Base-by-base conservation (phyloP, 2,888 invertebrate species). In the Sabatieria punctata region DNA sequence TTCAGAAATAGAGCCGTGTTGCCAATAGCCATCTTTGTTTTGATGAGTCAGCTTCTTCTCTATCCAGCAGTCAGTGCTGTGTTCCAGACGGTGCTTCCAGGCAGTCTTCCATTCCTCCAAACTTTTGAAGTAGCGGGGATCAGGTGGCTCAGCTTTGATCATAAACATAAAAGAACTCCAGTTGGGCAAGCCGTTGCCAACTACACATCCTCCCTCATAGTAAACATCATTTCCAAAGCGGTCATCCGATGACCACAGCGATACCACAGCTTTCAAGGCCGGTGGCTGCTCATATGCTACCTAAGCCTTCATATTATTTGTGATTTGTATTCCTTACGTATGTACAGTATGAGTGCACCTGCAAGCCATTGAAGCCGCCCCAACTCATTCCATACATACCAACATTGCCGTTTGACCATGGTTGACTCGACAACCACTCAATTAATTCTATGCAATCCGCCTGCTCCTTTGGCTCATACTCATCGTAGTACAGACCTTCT, bases 341-440 rank as follows among this genome's bases (percentile, higher is more conserved):
- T n/a, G n/a, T n/a, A n/a, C n/a, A n/a, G n/a, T n/a, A n/a, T n/a
- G n/a, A n/a, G n/a, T n/a, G n/a, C n/a, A 54, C 49, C 45, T 55
- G 54, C 11, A 55, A 43, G 18, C 53, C 53, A 44, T 55, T 55
- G 36, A 53, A 50, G 2, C 55, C 55, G 30, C 53, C 52, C 55
- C 55, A 55, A 33, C 50, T 50, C 30, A 54, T 55, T 8, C 42
- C 42, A 38, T 51, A 53, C 50, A 54, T 52, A 6, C 54, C 54
- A 4, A 52, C 51, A 2, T 41, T 46, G 18, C 53, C 54, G 23
- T 47, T 51, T n/a, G 46, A 49, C 55, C 46, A 41, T 4, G 41
- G 18, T 19, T 46, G 41, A 4, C 22, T 15, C 15, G 46, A 22
- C 3, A 56, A 25, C 56, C 54, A 56, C 4, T 45, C 35, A 24